phyloP scores from a whole-genome alignment of 2,113 vertebrate genomes.

The Prunella fulvescens region DNA sequence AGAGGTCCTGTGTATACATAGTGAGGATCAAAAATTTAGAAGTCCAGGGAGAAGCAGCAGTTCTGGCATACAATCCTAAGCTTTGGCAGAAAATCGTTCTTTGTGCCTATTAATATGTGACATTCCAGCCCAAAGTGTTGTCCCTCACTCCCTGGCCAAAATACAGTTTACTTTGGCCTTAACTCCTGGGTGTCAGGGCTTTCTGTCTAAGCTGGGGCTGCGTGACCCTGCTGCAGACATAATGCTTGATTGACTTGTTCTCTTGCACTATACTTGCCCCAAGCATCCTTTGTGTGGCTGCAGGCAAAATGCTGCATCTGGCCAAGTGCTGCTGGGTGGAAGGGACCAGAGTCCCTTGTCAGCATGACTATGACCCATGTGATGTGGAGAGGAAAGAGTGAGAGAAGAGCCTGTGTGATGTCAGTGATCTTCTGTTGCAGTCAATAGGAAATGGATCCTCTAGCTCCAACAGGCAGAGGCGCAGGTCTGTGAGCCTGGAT shows the following conservation, averaged over 20 bases:
- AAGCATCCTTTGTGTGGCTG: not conserved
- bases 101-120: not conserved
- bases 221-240: not conserved
- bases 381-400: not conserved
- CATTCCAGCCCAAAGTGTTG: not conserved
- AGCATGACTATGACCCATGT: fast-evolving
- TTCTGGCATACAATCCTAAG: not conserved
- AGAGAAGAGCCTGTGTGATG: not conserved
- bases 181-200: not conserved
- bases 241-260: not conserved
- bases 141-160: not conserved
- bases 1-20: not conserved
- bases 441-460: not conserved
- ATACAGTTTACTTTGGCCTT: not conserved
- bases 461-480: fast-evolving
- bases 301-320: not conserved
- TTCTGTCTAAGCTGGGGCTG: not conserved
- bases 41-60: not conserved
- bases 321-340: not conserved
- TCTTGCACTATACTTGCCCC: not conserved
- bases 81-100: not conserved
- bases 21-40: not conserved
- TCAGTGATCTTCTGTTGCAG: not conserved
- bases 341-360: not conserved
- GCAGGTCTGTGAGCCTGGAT: fast-evolving